Evolutionary conservation across 2,113 vertebrate species (phyloP).

Genomic region (Campylorhamphus procurvoides): DNA sequence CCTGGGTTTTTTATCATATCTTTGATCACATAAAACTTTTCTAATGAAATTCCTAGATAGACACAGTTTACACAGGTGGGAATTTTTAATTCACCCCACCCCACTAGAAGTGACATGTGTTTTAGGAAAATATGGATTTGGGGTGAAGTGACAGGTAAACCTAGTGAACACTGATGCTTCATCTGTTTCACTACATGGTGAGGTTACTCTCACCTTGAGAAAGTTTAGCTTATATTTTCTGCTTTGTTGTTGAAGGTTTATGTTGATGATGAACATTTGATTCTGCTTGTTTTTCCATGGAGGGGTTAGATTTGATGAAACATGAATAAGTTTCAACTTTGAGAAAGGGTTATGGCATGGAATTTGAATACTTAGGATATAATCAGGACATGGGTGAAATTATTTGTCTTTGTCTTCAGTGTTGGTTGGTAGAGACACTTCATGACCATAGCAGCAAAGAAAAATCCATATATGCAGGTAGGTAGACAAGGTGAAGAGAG

Average conservation of each 20-base stretch:
- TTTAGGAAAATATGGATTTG: neutral
- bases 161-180: neutral
- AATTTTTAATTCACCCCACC: neutral
- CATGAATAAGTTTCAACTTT: neutral
- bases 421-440: neutral
- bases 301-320: neutral
- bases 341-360: neutral
- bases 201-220: neutral
- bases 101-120: rapidly evolving
- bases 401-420: neutral
- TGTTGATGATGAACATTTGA: neutral
- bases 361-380: neutral
- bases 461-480: neutral
- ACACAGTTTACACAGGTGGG: neutral
- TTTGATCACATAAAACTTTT: slow-evolving; percentile 31
- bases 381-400: neutral
- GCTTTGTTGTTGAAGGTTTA: neutral
- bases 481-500: neutral
- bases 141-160: neutral
- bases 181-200: neutral
- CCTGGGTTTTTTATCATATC: neutral
- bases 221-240: neutral
- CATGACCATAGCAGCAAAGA: neutral
- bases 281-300: neutral
- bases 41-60: slow-evolving; percentile 24